Conservation (phyloP, 1,140 invertebrate genomes). For the Drosophila tristis region DNA sequence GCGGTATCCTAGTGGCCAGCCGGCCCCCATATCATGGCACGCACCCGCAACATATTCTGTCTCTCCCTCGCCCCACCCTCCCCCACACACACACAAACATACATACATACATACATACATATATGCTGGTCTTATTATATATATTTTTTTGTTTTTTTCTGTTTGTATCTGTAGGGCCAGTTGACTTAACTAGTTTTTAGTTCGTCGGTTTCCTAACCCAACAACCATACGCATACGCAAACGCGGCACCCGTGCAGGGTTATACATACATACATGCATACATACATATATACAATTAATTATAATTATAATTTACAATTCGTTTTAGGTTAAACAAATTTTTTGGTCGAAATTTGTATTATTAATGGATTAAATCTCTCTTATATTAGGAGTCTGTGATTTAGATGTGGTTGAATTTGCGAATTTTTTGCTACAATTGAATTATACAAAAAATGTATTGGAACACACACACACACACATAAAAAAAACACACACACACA, state of each 20-base stretch:
- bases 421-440: slow-evolving; percentile 33
- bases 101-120: too few species aligned
- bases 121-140: slow-evolving; percentile 37
- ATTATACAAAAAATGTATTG: slow-evolving; percentile 56
- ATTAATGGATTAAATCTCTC: slow-evolving; percentile 60
- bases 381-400: slow-evolving; percentile 82
- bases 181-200: slow-evolving; percentile 78
- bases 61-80: background rate
- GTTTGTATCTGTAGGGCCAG: slow-evolving; percentile 67
- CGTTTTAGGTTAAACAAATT: slow-evolving; percentile 50
- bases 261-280: too few species aligned
- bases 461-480: slow-evolving; percentile 22
- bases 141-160: slow-evolving; percentile 51
- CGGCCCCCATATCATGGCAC: background rate
- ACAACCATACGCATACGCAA: too few species aligned
- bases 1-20: background rate
- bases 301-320: slow-evolving; percentile 44
- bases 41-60: background rate
- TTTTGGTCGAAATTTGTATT: slow-evolving; percentile 65
- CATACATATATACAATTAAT: slow-evolving; percentile 3
- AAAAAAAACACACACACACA: slow-evolving; percentile 32
- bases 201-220: slow-evolving; percentile 37
- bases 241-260: background rate
- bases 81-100: background rate
- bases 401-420: slow-evolving; percentile 78